Conservation (phyloP, 2,888 invertebrate species). For the Chrysina gloriosa region DNA sequence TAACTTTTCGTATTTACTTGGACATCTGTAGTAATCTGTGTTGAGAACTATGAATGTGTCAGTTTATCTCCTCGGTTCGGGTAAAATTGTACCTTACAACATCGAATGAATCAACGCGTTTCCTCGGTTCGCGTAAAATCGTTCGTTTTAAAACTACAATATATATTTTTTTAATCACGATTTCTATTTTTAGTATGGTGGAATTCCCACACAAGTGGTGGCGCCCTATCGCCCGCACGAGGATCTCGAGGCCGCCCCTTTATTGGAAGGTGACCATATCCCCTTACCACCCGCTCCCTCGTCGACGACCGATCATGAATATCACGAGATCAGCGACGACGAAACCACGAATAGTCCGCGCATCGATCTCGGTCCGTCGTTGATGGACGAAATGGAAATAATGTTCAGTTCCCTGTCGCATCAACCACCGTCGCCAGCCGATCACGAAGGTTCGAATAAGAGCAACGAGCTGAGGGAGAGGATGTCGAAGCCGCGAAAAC, state of each 20-base stretch:
- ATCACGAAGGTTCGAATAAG: constrained; percentile 71
- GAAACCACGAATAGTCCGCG: constrained; percentile 70
- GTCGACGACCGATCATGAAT: constrained; percentile 73
- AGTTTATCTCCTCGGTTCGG: too few relatives aligned
- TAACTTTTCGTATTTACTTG: too few relatives aligned
- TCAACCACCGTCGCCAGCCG: constrained; percentile 52
- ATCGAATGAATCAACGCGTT: too few relatives aligned
- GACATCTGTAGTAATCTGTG: too few relatives aligned
- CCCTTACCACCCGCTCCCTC: constrained; percentile 63
- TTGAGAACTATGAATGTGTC: too few relatives aligned
- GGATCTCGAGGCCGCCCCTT: constrained; percentile 78
- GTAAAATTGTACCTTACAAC: too few relatives aligned
- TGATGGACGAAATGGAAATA: constrained; percentile 90
- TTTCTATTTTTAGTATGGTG: constrained; percentile 72
- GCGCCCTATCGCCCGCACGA: constrained; percentile 91
- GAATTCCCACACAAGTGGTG: constrained; percentile 89
- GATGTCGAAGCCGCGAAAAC: constrained; percentile 63
- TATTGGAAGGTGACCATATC: constrained; percentile 65
- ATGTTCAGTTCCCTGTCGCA: constrained; percentile 78
- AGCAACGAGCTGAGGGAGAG: constrained; percentile 76
- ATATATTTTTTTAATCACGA: too few relatives aligned
- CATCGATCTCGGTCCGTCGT: constrained; percentile 87
- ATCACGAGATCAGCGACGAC: constrained; percentile 87
- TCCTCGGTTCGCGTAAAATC: too few relatives aligned
- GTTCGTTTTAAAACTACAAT: too few relatives aligned